Conservation (phyloP, 2,888 invertebrate genomes). For the Pachycephus smyrnensis region DNA sequence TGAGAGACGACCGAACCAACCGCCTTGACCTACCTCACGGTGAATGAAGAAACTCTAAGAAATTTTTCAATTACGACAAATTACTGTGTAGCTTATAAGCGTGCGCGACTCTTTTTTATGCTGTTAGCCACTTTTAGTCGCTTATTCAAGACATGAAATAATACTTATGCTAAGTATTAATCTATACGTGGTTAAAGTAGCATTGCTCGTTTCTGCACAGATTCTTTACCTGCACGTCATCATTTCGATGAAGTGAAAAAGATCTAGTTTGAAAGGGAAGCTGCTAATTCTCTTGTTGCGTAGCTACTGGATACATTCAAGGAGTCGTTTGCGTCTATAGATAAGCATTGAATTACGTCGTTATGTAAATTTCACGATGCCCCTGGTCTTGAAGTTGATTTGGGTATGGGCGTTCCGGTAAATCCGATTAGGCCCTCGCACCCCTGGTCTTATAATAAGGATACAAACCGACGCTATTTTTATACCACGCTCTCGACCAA, state of each 20-base stretch:
- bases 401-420: conserved; percentile 22
- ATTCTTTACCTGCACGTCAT: neutral
- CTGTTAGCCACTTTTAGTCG: no score
- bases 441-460: neutral
- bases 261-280: neutral
- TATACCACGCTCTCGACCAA: neutral
- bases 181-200: neutral
- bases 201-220: neutral
- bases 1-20: neutral
- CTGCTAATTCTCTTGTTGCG: neutral
- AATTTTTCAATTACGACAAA: no score
- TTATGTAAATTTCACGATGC: conserved; percentile 39
- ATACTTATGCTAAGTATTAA: neutral
- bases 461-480: neutral
- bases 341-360: conserved; percentile 33
- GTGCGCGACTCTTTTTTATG: neutral
- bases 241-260: neutral
- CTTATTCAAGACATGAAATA: no score
- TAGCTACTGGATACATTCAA: neutral
- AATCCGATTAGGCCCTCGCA: conserved; percentile 30
- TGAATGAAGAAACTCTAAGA: no score
- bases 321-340: conserved; percentile 15
- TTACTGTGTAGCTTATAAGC: no score
- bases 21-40: neutral
- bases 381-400: conserved; percentile 27